Conservation (phyloP, 1,140 invertebrate species). For the Neodiprion virginianus region DNA sequence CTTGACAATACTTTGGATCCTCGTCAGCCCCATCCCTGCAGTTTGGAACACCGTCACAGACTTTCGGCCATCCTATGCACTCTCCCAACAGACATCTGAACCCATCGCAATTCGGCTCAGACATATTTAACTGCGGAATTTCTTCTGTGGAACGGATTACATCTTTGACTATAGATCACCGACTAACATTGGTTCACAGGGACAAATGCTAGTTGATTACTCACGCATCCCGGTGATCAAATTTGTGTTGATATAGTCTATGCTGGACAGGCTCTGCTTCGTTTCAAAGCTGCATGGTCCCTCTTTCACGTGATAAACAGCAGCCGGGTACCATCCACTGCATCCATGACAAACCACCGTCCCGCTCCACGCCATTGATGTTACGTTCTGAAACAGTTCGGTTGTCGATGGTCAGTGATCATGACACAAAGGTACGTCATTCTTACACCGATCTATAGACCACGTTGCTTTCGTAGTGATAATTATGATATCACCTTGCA, state of each 20-base stretch:
- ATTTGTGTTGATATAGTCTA: constrained; percentile 60
- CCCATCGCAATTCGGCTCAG: constrained; percentile 61
- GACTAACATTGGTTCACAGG: constrained; percentile 24
- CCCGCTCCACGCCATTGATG: constrained; percentile 61
- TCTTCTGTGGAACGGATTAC: constrained; percentile 1
- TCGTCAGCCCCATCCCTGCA: constrained; percentile 77
- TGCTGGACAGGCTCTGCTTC: constrained; percentile 55
- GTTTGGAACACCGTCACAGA: constrained; percentile 76
- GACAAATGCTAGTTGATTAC: constrained; percentile 12
- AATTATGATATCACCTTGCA: constrained; percentile 51
- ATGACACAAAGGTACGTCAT: background rate
- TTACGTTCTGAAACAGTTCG: constrained; percentile 18
- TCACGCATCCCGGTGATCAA: constrained; percentile 50
- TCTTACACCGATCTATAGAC: background rate
- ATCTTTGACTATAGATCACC: constrained; percentile 3
- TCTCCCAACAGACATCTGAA: constrained; percentile 73
- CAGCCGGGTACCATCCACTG: constrained; percentile 69
- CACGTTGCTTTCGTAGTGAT: background rate
- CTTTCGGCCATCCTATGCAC: constrained; percentile 67
- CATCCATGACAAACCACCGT: constrained; percentile 66
- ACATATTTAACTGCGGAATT: background rate
- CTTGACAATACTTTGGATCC: constrained; percentile 58
- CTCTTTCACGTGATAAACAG: constrained; percentile 62
- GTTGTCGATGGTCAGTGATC: background rate
- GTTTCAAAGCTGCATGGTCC: constrained; percentile 61